Percentiles rank a stretch among this genome's conserved stretches.
phyloP scores from a whole-genome alignment of 2,888 invertebrate species.

The Trichogramma evanescens region DNA sequence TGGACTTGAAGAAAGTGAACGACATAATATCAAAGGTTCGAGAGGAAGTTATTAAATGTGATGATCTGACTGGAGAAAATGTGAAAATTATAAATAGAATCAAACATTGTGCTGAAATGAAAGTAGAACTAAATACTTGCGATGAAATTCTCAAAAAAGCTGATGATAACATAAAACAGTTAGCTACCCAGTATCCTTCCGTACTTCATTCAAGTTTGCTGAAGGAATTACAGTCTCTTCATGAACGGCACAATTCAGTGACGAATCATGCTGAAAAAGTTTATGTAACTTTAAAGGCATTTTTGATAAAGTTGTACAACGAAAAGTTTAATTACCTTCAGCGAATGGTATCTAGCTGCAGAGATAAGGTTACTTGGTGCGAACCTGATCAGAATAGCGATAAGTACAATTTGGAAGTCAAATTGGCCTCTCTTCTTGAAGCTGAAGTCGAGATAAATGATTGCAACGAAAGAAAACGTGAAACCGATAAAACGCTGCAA shows the following conservation, averaged over 20 bases:
- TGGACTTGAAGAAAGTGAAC: conserved; percentile 63
- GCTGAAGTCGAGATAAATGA: conserved; percentile 67
- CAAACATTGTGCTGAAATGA: conserved; percentile 65
- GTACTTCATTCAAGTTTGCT: conserved; percentile 70
- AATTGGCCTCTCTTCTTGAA: conserved; percentile 71
- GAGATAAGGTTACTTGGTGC: conserved; percentile 89
- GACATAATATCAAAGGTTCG: conserved; percentile 67
- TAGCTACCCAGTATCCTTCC: conserved; percentile 69
- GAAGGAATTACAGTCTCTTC: conserved; percentile 76
- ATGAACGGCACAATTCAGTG: conserved; percentile 75
- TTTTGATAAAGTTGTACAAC: conserved; percentile 79
- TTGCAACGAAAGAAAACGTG: conserved; percentile 60
- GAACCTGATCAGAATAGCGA: conserved; percentile 82
- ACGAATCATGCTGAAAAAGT: conserved; percentile 74
- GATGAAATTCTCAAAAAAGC: conserved; percentile 64
- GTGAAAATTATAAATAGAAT: conserved; percentile 73
- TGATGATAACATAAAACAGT: conserved; percentile 61
- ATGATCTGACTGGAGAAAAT: conserved; percentile 83
- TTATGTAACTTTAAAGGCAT: conserved; percentile 62
- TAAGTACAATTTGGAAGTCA: conserved; percentile 86
- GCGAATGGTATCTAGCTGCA: conserved; percentile 70
- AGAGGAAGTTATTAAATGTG: conserved; percentile 80
- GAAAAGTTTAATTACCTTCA: conserved; percentile 78
- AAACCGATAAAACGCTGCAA: conserved; percentile 65
- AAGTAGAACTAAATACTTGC: conserved; percentile 63